Percentiles rank a stretch among this genome's conserved stretches.
Conservation (phyloP, 2,797 vertebrate species). For the Lutjanus argentimaculatus region DNA sequence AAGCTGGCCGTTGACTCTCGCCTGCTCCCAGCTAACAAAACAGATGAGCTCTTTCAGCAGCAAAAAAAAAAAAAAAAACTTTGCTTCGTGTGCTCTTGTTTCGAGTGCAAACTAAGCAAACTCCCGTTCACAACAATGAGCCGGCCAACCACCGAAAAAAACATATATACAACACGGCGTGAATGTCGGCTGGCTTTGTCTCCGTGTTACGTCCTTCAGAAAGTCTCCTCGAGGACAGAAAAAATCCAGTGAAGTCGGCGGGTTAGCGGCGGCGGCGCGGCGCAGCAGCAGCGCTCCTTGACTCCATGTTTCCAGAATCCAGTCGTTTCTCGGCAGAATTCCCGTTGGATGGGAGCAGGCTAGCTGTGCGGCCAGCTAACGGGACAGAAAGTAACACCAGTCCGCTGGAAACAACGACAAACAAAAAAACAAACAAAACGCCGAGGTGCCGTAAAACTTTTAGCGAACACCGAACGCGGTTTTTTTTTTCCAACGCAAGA, state of each 20-base stretch:
- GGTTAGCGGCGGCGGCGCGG: slow-evolving; percentile 51
- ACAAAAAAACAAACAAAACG: too few species aligned
- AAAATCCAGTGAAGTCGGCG: slow-evolving; percentile 61
- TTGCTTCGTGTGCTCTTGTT: slow-evolving; percentile 78
- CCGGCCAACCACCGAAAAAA: slow-evolving; percentile 52
- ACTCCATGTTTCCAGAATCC: slow-evolving; percentile 87
- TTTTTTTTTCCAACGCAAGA: slow-evolving; percentile 42
- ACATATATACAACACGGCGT: slow-evolving; percentile 58
- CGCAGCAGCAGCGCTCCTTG: slow-evolving; percentile 70
- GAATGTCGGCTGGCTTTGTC: slow-evolving; percentile 43
- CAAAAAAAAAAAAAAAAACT: too few species aligned
- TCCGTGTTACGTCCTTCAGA: slow-evolving; percentile 55
- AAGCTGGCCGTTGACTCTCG: slow-evolving; percentile 52
- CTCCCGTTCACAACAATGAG: slow-evolving; percentile 75
- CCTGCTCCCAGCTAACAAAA: slow-evolving; percentile 81
- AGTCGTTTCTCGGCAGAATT: slow-evolving; percentile 81
- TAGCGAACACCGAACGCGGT: slow-evolving; percentile 5
- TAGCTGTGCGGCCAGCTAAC: slow-evolving; percentile 78
- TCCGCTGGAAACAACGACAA: slow-evolving; percentile 47
- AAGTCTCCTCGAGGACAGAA: slow-evolving; percentile 52
- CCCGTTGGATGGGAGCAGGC: slow-evolving; percentile 78
- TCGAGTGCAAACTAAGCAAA: slow-evolving; percentile 81
- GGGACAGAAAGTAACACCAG: slow-evolving; percentile 63
- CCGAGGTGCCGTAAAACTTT: slow-evolving; percentile 35
- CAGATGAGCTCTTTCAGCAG: slow-evolving; percentile 80